phyloP scores from a whole-genome alignment of 2,113 vertebrate species.

The Cryptotis parvus region DNA sequence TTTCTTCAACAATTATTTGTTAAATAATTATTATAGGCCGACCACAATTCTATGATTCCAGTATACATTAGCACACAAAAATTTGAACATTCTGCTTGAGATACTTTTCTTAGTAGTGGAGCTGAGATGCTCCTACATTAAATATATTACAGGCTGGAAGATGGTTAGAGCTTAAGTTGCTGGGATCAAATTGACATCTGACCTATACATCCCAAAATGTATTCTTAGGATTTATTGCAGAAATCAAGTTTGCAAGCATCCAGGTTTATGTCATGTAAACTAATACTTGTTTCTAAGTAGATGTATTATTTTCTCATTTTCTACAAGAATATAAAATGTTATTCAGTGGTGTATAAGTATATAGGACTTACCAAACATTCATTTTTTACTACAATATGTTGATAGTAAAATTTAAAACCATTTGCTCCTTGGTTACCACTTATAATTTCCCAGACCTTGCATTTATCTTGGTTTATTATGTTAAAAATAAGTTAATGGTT shows the following conservation, averaged over 20 bases:
- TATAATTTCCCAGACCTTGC: slow-evolving; percentile 69
- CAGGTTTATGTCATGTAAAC: background rate
- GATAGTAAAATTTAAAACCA: slow-evolving; percentile 59
- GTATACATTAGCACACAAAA: background rate
- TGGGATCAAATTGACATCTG: background rate
- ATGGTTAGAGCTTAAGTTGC: background rate
- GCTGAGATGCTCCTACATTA: background rate
- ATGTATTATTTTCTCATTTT: background rate
- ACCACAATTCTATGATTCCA: background rate
- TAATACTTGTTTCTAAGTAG: background rate
- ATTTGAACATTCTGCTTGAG: background rate
- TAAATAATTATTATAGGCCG: background rate
- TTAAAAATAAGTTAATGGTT: slow-evolving; percentile 79
- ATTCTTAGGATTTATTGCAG: background rate
- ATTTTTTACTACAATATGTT: slow-evolving; percentile 42
- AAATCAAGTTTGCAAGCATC: background rate
- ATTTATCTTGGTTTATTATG: slow-evolving; percentile 75
- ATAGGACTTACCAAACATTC: background rate
- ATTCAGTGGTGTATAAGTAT: background rate
- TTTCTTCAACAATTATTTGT: background rate
- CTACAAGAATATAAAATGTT: background rate
- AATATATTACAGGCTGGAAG: background rate
- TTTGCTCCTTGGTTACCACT: slow-evolving; percentile 53
- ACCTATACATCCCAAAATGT: background rate
- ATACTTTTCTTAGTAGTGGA: background rate